Percentiles rank a stretch among this genome's conserved stretches.
phyloP scores from a whole-genome alignment of 2,113 vertebrate genomes.

The Phrynocephalus versicolor region DNA sequence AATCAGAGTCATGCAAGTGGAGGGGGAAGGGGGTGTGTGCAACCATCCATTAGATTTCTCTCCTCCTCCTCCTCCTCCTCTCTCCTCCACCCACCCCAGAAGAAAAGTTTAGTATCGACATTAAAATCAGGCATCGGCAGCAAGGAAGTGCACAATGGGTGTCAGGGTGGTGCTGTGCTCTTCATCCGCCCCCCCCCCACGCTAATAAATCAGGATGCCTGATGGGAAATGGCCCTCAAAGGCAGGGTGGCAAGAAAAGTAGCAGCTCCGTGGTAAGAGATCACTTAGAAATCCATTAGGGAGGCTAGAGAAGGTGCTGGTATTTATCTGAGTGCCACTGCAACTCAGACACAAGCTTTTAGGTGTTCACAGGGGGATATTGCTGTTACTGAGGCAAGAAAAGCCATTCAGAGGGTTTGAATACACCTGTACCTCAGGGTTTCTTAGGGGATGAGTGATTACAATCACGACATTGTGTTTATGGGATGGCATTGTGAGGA shows the following conservation, averaged over 20 bases:
- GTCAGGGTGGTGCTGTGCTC: not conserved
- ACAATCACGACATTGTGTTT: not conserved
- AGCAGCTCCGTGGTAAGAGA: not conserved
- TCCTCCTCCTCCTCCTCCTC: not conserved
- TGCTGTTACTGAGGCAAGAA: not conserved
- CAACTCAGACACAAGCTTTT: not conserved
- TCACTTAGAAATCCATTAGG: slow-evolving; percentile 42
- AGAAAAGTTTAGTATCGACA: slow-evolving; percentile 11
- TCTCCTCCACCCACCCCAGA: no score
- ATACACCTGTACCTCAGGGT: not conserved
- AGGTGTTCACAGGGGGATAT: not conserved
- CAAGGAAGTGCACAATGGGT: not conserved
- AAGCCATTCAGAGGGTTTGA: not conserved
- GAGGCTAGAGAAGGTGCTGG: slow-evolving; percentile 22
- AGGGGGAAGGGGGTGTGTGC: no score
- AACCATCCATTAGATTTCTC: not conserved
- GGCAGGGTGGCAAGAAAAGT: not conserved
- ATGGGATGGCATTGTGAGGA: not conserved
- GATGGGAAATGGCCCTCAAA: slow-evolving; percentile 8
- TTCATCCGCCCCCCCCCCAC: not conserved
- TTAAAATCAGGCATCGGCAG: slow-evolving; percentile 12
- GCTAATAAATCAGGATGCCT: not conserved
- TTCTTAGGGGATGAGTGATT: slow-evolving; percentile 20
- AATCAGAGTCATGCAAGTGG: not conserved
- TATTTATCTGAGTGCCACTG: not conserved